These are phyloP conservation scores for Choristoneura fumiferana DNA, from an alignment of 1,140 invertebrate species.

Conservation along the genomic window DNA sequence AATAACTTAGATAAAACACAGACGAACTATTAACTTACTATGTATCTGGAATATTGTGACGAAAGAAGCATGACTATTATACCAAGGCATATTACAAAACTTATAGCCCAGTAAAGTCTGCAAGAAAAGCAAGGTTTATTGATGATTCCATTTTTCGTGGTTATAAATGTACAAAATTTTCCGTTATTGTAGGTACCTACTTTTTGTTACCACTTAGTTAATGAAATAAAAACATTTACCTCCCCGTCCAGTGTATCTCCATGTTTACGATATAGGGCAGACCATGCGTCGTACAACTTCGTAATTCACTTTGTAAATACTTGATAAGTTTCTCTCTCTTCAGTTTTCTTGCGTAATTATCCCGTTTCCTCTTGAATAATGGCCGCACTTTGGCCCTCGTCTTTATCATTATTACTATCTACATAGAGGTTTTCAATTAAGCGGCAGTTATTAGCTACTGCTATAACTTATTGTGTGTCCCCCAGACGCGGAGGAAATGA, in stretches of 20 bases:
- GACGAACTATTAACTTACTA: slow-evolving; percentile 36
- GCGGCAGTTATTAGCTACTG: slow-evolving; percentile 13
- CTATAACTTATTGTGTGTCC: slow-evolving; percentile 13
- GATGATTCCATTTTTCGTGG: no score
- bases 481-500: slow-evolving; percentile 12
- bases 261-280: slow-evolving; percentile 47
- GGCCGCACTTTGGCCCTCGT: slow-evolving; percentile 29
- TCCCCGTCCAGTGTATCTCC: slow-evolving; percentile 48
- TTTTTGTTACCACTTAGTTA: not conserved
- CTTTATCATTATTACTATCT: slow-evolving; percentile 28
- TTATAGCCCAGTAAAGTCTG: slow-evolving; percentile 54
- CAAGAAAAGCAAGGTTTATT: slow-evolving; percentile 22
- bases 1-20: not conserved
- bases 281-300: slow-evolving; percentile 52
- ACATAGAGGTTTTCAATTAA: slow-evolving; percentile 6
- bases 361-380: slow-evolving; percentile 38
- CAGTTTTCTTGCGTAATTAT: slow-evolving; percentile 35
- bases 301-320: slow-evolving; percentile 46
- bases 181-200: no score
- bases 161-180: no score
- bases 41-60: slow-evolving; percentile 47
- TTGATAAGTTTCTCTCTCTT: slow-evolving; percentile 36
- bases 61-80: slow-evolving; percentile 38
- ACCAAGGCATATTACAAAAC: slow-evolving; percentile 32
- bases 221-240: slow-evolving; percentile 34